These are phyloP conservation scores for Oreochromis niloticus DNA, from an alignment of 2,113 vertebrate genomes.

Conservation along the genomic window DNA sequence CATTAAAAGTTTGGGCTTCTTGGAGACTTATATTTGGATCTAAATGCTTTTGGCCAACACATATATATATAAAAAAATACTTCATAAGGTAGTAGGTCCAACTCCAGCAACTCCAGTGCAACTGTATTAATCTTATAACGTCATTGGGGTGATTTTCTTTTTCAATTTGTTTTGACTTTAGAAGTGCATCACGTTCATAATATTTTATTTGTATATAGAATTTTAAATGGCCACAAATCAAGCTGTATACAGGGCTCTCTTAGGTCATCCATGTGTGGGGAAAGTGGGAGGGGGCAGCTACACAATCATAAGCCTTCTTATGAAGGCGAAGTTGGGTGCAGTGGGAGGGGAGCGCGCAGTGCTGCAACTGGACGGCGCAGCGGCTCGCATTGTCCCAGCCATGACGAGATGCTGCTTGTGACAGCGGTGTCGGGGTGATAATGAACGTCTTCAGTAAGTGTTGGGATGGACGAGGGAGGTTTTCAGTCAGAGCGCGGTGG, in stretches of 20 bases:
- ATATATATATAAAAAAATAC: background rate
- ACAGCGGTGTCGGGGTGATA: background rate
- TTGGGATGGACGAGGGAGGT: slow-evolving; percentile 44
- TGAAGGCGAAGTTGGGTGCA: background rate
- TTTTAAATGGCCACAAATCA: background rate
- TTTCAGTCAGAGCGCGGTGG: background rate
- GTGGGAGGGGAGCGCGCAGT: slow-evolving; percentile 18
- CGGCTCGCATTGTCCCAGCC: background rate
- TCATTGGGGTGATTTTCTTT: background rate
- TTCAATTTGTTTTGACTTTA: background rate
- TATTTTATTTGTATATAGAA: background rate
- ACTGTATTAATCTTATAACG: background rate
- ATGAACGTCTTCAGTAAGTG: slow-evolving; percentile 48
- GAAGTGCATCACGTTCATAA: background rate
- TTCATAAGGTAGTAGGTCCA: background rate
- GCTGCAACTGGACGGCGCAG: slow-evolving; percentile 29
- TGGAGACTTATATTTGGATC: background rate
- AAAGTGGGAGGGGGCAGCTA: slow-evolving; percentile 28
- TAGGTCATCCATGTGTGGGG: background rate
- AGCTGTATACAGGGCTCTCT: background rate
- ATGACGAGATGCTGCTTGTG: background rate
- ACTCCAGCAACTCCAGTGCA: background rate
- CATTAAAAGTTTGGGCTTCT: background rate
- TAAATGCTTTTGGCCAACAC: background rate
- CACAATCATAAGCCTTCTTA: slow-evolving; percentile 21